Evolutionary conservation across 2,113 vertebrate genomes (phyloP).

Genomic region (Excalfactoria chinensis): DNA sequence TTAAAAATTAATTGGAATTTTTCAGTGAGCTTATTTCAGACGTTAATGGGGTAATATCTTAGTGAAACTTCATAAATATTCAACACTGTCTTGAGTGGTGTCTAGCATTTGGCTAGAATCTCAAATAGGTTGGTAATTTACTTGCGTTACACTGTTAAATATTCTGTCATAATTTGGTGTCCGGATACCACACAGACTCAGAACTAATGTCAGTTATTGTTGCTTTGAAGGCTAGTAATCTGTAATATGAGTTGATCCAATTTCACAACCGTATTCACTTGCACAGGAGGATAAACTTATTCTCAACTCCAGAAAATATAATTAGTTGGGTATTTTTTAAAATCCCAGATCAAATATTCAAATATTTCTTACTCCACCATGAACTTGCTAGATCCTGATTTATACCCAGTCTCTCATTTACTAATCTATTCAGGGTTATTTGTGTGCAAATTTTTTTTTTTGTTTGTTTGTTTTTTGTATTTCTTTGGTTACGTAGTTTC

Average conservation of each 20-base stretch:
- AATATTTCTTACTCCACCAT: neutral
- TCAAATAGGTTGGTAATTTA: neutral
- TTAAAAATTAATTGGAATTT: neutral
- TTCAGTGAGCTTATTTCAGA: rapidly evolving
- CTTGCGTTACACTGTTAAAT: neutral
- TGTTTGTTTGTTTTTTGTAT: slow-evolving; percentile 26
- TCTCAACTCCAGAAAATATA: neutral
- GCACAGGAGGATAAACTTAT: neutral
- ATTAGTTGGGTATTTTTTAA: neutral
- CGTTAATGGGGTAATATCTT: neutral
- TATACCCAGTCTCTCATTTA: neutral
- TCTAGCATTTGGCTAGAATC: neutral
- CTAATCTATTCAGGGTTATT: neutral
- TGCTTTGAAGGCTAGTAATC: neutral
- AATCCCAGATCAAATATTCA: neutral
- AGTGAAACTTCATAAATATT: neutral
- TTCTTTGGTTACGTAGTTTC: neutral
- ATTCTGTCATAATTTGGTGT: neutral
- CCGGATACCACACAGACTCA: neutral
- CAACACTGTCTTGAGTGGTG: neutral
- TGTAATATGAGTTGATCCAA: neutral
- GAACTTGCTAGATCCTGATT: neutral
- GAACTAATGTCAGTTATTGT: neutral
- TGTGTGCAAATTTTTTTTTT: neutral
- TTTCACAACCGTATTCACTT: neutral